Evolutionary conservation across 2,797 vertebrate species (phyloP).

Genomic region (Aulostomus chinensis): DNA sequence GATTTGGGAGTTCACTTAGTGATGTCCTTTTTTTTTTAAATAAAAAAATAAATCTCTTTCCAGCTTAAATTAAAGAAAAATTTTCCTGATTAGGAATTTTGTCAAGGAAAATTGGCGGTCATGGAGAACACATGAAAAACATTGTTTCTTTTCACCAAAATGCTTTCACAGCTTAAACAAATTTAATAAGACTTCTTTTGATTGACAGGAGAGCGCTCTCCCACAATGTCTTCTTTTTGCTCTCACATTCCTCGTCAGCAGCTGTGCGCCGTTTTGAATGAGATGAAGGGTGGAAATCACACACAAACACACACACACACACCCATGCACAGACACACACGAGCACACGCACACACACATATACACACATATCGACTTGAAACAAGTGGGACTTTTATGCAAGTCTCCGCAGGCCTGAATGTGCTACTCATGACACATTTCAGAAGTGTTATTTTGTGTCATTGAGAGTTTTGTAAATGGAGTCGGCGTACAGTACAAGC

Average conservation of each 20-base stretch:
- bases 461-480: slow-evolving; percentile 36
- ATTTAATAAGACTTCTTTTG: slow-evolving; percentile 75
- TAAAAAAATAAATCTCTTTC: slow-evolving; percentile 34
- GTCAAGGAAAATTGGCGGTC: slow-evolving; percentile 45
- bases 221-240: slow-evolving; percentile 81
- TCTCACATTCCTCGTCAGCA: slow-evolving; percentile 76
- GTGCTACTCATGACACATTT: slow-evolving; percentile 65
- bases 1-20: slow-evolving; percentile 19
- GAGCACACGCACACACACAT: slow-evolving; percentile 31
- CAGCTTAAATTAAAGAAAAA: slow-evolving; percentile 42
- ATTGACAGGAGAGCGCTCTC: slow-evolving; percentile 74
- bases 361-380: slow-evolving; percentile 37
- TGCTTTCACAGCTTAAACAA: slow-evolving; percentile 81
- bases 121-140: slow-evolving; percentile 57
- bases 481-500: slow-evolving; percentile 8
- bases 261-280: slow-evolving; percentile 70
- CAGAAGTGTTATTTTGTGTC: slow-evolving; percentile 45
- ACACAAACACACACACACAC: slow-evolving; percentile 15
- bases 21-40: slow-evolving; percentile 7
- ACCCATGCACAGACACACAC: slow-evolving; percentile 31
- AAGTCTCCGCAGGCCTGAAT: slow-evolving; percentile 51
- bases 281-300: slow-evolving; percentile 63
- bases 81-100: slow-evolving; percentile 55
- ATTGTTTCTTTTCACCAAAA: slow-evolving; percentile 68
- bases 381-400: slow-evolving; percentile 71